These are phyloP conservation scores for Xiphydria camelus DNA, from an alignment of 2,888 invertebrate species.

Conservation along the genomic window DNA sequence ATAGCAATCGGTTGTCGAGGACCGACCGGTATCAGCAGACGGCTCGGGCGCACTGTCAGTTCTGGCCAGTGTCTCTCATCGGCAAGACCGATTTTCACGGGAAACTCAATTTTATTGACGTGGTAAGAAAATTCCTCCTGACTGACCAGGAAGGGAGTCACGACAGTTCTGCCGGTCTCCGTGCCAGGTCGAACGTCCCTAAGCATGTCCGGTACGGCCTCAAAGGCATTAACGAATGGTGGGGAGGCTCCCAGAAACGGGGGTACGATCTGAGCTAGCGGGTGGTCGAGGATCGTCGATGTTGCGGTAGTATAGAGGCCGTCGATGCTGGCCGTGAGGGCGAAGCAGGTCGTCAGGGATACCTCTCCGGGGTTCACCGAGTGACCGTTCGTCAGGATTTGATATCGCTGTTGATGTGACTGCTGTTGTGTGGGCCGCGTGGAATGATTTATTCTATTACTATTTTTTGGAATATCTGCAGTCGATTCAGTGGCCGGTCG, in stretches of 20 bases:
- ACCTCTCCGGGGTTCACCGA: not conserved
- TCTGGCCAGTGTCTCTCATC: not conserved
- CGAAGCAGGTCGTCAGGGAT: slow-evolving; percentile 14
- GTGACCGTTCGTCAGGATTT: slow-evolving; percentile 6
- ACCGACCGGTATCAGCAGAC: not conserved
- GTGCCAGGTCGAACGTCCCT: slow-evolving; percentile 13
- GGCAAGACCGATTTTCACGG: too few species aligned
- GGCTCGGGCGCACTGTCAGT: not conserved
- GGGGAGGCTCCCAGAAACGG: slow-evolving; percentile 4
- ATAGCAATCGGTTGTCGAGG: not conserved
- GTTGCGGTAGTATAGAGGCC: not conserved
- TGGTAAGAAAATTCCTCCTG: slow-evolving; percentile 16
- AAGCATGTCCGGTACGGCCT: slow-evolving; percentile 21
- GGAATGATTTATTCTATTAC: too few species aligned
- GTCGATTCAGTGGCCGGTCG: too few species aligned
- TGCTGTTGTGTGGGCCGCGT: not conserved
- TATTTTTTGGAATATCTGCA: too few species aligned
- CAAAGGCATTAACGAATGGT: slow-evolving; percentile 17
- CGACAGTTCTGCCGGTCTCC: slow-evolving; percentile 1
- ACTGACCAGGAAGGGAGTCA: slow-evolving; percentile 6
- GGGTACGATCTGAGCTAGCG: slow-evolving; percentile 8
- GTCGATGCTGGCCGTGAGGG: slow-evolving; percentile 5
- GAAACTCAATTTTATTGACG: not conserved
- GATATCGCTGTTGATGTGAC: slow-evolving; percentile 4
- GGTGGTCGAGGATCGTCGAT: not conserved